phyloP scores from a whole-genome alignment of 2,888 invertebrate species.

The Stenotaenia linearis region DNA sequence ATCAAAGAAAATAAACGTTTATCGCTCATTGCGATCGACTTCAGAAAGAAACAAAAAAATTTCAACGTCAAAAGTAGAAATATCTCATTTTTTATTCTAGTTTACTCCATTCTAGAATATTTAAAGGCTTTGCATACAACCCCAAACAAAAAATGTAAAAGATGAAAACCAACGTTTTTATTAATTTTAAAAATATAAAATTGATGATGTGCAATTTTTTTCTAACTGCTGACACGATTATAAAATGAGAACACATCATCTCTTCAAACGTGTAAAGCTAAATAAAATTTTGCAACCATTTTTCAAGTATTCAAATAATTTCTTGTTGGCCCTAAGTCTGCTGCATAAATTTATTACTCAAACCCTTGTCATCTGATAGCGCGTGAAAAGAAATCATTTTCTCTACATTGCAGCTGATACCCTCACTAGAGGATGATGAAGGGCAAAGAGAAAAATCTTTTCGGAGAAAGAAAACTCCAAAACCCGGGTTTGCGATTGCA shows the following conservation, averaged over 20 bases:
- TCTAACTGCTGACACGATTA: no score
- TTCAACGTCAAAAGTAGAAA: neutral
- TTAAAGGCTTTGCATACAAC: neutral
- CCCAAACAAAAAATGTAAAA: neutral
- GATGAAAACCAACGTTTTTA: neutral
- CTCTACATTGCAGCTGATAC: slow-evolving; percentile 23
- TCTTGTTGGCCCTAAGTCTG: slow-evolving; percentile 4
- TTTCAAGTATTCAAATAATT: slow-evolving; percentile 12
- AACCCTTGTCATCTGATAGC: slow-evolving; percentile 7
- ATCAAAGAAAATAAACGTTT: neutral
- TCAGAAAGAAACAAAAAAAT: neutral
- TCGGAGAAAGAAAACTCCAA: neutral
- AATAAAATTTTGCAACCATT: neutral
- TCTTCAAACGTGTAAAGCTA: neutral
- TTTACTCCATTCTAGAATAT: neutral
- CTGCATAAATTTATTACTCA: slow-evolving; percentile 10
- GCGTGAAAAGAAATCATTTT: slow-evolving; percentile 17
- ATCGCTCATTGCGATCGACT: slow-evolving; percentile 8
- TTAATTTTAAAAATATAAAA: neutral
- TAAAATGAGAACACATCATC: no score
- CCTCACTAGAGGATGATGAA: slow-evolving; percentile 8
- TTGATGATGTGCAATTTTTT: no score
- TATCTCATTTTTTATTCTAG: neutral
- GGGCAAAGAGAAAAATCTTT: neutral
- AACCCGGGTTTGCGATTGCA: neutral